phyloP scores from a whole-genome alignment of 1,140 invertebrate species.

The Amphibalanus amphitrite region DNA sequence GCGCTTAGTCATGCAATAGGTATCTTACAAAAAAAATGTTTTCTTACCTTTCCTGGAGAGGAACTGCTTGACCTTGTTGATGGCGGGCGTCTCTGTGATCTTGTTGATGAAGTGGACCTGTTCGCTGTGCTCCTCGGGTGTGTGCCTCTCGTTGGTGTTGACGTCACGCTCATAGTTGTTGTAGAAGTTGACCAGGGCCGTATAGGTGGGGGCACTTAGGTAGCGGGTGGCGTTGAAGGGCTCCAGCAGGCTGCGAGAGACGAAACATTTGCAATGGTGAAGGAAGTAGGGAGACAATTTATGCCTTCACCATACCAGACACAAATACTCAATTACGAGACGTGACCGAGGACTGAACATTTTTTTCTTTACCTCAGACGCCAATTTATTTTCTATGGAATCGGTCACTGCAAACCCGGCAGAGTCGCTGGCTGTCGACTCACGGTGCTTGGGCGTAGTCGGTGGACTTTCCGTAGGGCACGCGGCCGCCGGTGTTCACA shows the following conservation, averaged over 20 bases:
- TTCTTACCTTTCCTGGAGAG: not conserved
- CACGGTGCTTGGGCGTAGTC: not conserved
- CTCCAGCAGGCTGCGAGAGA: not conserved
- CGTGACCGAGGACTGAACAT: too few relatives aligned
- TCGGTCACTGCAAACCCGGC: too few relatives aligned
- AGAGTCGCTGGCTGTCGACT: too few relatives aligned
- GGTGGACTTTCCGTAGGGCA: not conserved
- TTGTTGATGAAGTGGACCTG: not conserved
- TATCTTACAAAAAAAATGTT: too few relatives aligned
- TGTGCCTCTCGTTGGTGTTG: not conserved
- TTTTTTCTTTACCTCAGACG: too few relatives aligned
- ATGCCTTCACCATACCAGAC: too few relatives aligned
- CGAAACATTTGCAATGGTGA: not conserved
- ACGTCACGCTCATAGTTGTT: not conserved
- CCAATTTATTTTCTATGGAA: too few relatives aligned
- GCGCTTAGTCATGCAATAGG: too few relatives aligned
- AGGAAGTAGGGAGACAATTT: too few relatives aligned
- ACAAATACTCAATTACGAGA: too few relatives aligned
- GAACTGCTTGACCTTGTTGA: not conserved
- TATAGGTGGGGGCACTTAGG: not conserved
- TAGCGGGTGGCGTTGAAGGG: not conserved
- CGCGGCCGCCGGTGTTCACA: not conserved
- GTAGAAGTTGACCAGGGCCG: constrained; percentile 2
- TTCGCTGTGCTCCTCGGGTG: not conserved
- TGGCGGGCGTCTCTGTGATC: not conserved